phyloP scores from a whole-genome alignment of 2,113 vertebrate species.

The Chinchilla lanigera region DNA sequence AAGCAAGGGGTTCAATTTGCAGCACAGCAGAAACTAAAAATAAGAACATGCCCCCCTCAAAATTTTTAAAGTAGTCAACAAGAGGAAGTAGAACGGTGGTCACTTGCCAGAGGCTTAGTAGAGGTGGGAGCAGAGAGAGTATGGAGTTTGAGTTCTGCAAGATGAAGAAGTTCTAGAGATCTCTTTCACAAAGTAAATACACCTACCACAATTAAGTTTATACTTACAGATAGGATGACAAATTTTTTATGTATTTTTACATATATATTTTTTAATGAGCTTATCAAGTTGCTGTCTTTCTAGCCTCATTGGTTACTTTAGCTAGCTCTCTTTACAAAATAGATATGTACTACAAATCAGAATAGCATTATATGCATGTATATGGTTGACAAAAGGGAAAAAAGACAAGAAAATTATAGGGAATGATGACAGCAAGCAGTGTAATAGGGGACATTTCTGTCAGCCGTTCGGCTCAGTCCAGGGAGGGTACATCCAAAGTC shows the following conservation, averaged over 20 bases:
- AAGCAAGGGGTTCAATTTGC: not conserved
- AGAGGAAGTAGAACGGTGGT: not conserved
- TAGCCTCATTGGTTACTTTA: constrained; percentile 9
- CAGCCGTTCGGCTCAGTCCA: not conserved
- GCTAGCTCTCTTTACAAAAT: not conserved
- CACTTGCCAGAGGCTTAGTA: not conserved
- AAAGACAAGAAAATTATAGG: not conserved
- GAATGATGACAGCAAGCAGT: not conserved
- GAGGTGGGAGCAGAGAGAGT: too few species aligned
- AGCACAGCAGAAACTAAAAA: not conserved
- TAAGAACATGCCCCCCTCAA: not conserved
- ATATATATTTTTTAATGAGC: not conserved
- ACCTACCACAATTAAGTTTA: not conserved
- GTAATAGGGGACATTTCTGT: not conserved
- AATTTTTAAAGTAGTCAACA: not conserved
- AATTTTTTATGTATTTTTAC: not conserved
- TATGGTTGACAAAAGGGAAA: not conserved
- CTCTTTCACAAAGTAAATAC: not conserved
- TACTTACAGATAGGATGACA: not conserved
- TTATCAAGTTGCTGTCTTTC: not conserved
- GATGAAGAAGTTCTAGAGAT: not conserved
- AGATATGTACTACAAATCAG: not conserved
- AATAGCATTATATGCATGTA: not conserved
- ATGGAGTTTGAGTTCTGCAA: not conserved
- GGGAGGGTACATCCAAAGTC: not conserved